These are phyloP conservation scores for Oscheius sp. DNA, from an alignment of 2,888 invertebrate species.

Conservation along the genomic window DNA sequence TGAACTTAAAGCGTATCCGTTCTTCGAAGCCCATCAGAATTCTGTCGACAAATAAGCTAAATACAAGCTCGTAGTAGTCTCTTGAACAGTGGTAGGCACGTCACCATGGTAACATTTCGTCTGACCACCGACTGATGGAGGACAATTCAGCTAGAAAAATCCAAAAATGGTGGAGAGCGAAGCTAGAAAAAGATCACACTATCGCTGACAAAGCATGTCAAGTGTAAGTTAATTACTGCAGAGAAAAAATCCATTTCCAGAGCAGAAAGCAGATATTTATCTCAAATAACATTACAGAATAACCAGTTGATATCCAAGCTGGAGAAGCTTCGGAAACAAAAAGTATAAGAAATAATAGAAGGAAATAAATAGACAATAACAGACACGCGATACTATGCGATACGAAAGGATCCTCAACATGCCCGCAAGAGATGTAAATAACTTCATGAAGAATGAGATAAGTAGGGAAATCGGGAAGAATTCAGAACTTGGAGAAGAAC, in stretches of 20 bases:
- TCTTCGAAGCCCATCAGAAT: no score
- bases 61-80: no score
- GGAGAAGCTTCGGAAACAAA: constrained; percentile 11
- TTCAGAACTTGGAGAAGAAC: background rate
- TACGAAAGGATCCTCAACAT: constrained; percentile 32
- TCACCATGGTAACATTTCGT: no score
- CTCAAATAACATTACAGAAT: constrained; percentile 17
- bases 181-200: constrained; percentile 12
- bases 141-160: constrained; percentile 4
- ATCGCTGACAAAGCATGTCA: constrained; percentile 16
- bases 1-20: no score
- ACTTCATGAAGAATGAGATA: background rate
- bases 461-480: background rate
- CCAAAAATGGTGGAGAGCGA: constrained; percentile 34
- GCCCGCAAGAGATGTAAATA: constrained; percentile 33
- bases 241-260: constrained; percentile 1
- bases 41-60: no score
- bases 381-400: constrained; percentile 6
- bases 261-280: background rate
- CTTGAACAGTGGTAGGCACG: no score
- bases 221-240: constrained; percentile 25
- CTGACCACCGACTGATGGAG: constrained; percentile 3
- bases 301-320: constrained; percentile 17
- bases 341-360: background rate
- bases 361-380: no score